Percentiles rank a stretch among this genome's conserved stretches.
phyloP scores from a whole-genome alignment of 2,797 vertebrate species.

The Chiloscyllium punctatum region DNA sequence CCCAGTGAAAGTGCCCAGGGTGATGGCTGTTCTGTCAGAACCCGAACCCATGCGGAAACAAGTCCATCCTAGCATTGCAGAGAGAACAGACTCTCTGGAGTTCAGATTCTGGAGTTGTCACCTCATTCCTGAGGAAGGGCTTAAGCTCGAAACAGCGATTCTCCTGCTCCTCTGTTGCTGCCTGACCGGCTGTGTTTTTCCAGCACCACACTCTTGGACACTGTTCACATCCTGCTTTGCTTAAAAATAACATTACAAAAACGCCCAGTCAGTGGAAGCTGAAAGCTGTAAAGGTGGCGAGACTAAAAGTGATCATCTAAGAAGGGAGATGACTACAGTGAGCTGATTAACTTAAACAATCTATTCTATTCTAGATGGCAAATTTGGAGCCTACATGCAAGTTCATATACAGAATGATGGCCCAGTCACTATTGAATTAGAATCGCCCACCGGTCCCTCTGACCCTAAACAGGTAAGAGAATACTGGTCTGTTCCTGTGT shows the following conservation, averaged over 20 bases:
- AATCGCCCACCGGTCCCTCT: constrained; percentile 65
- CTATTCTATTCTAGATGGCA: constrained; percentile 67
- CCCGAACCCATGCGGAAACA: no score
- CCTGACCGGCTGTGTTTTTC: no score
- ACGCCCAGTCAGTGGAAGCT: neutral
- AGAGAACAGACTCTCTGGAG: no score
- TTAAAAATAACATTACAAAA: neutral
- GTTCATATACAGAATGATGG: constrained; percentile 93
- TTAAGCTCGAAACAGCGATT: no score
- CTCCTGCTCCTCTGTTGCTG: no score
- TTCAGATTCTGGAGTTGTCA: neutral
- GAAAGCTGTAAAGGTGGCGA: neutral
- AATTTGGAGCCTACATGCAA: constrained; percentile 89
- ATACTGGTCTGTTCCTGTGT: neutral
- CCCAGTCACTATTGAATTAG: constrained; percentile 85
- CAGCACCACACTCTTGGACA: no score
- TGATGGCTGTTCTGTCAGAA: neutral
- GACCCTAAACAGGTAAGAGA: constrained; percentile 77
- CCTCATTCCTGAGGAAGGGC: no score
- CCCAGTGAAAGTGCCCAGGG: neutral
- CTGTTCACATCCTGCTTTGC: neutral
- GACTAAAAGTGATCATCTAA: neutral
- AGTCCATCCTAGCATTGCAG: neutral
- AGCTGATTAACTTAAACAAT: neutral
- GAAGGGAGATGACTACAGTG: neutral